Conservation (phyloP, 2,113 vertebrate species). For the Procavia capensis region DNA sequence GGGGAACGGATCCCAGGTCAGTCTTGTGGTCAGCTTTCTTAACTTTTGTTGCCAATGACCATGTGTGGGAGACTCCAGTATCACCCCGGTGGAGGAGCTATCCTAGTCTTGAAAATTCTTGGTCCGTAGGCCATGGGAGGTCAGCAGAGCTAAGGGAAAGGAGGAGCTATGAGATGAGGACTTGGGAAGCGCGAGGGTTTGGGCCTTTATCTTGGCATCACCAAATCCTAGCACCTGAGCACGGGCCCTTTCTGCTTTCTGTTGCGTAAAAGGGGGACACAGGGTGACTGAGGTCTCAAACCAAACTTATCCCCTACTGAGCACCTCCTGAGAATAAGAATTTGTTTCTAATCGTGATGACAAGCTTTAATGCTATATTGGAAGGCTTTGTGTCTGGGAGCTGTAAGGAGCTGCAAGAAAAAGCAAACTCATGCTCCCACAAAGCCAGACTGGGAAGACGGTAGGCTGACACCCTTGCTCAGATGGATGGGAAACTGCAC, state of each 20-base stretch:
- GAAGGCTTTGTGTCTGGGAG: background rate
- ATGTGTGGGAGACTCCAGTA: background rate
- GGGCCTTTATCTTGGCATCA: background rate
- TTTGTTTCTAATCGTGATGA: background rate
- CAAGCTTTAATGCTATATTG: background rate
- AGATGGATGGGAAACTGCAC: fast-evolving
- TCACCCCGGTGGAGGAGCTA: background rate
- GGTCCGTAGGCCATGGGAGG: too few relatives aligned
- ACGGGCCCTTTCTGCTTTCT: background rate
- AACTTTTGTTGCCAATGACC: background rate
- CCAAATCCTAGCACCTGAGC: background rate
- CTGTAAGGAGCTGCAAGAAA: background rate
- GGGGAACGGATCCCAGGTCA: background rate
- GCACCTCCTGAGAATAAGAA: background rate
- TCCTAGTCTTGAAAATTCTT: background rate
- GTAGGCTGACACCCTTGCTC: fast-evolving
- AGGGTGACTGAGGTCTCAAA: background rate
- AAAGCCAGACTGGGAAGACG: background rate
- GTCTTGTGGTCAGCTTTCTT: background rate
- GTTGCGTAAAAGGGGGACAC: background rate
- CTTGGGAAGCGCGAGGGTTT: background rate
- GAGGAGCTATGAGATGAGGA: background rate
- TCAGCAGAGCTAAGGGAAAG: background rate
- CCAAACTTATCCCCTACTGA: background rate
- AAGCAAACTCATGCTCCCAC: background rate